Evolutionary conservation across 2,797 vertebrate genomes (phyloP), one percentile per base, ranked within the genome.

Genomic region (Artibeus lituratus): DNA sequence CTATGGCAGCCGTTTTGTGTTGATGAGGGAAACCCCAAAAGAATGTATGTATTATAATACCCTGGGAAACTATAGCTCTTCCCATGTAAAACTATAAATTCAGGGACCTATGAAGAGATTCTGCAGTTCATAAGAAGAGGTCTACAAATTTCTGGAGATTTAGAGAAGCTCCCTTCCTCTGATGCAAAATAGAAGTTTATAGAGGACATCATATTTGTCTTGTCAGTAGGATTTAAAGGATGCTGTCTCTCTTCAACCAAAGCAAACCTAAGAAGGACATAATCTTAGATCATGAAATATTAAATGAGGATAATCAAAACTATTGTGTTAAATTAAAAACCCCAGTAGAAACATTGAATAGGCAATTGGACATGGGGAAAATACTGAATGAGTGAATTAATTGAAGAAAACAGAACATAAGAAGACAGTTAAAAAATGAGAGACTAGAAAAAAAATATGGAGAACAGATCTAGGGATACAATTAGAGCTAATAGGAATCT

Each of bases 261-360:
- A 92, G 37, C n/a, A 95, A 87, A 55, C 24, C 39, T 39, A 5
- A 77, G 78, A 94, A 91, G 76, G 57, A 77, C 21, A 81, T 73
- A 78, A 57, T 91, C 59, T 94, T 44, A 94, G 69, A 82, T 84
- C 42, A 81, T 87, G 82, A 95, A 94, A 92, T 94, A 86, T 35
- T 86, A 69, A 94, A 76, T 87, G 91, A 87, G 15, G 39, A 73
- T 49, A 49, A 49, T 91, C 19, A 74, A 93, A 91, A 91, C 81
- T 69, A 87, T 51, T 81, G 9, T 93, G 29, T 70, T 89, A 89
- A 67, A 55, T 73, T 80, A 76, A 86, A 91, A 82, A 47, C 18
- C n/a, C 73, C 87, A 69, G 4, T 22, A 69, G 51, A 91, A 76
- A 32, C 44, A 80, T 24, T 86, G 32, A 80, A 51, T 53, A 87